Evolutionary conservation across 2,888 invertebrate species (phyloP).

Genomic region (Drosophila multiciliata): DNA sequence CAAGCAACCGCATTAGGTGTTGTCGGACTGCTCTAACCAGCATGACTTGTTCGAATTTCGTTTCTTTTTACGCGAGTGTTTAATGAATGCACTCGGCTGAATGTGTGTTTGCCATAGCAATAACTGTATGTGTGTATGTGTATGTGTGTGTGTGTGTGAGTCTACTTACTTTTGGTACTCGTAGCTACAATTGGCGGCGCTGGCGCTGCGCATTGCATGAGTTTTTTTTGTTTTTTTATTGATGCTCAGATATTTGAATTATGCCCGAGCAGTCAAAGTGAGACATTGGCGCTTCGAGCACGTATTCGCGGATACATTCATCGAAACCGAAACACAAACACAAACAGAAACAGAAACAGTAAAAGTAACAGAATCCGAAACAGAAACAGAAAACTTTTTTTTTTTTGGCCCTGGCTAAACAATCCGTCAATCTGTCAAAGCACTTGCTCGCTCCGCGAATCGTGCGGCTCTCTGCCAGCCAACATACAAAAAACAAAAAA

Average conservation of each 20-base stretch:
- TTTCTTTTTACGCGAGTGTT: slow-evolving; percentile 56
- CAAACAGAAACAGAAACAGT: slow-evolving; percentile 30
- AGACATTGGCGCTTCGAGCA: slow-evolving; percentile 86
- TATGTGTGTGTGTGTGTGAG: slow-evolving; percentile 27
- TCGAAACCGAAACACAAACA: slow-evolving; percentile 38
- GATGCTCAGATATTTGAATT: slow-evolving; percentile 85
- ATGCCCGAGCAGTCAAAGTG: slow-evolving; percentile 85
- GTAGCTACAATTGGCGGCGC: slow-evolving; percentile 76
- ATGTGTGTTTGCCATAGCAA: slow-evolving; percentile 51
- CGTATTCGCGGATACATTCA: slow-evolving; percentile 84
- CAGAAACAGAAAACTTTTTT: slow-evolving; percentile 47
- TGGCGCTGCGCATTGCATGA: slow-evolving; percentile 65
- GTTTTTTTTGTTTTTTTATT: slow-evolving; percentile 83
- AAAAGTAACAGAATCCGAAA: slow-evolving; percentile 33
- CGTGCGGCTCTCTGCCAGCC: slow-evolving; percentile 33
- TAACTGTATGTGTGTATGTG: slow-evolving; percentile 16
- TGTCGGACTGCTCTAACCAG: slow-evolving; percentile 61
- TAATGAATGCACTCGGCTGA: slow-evolving; percentile 73
- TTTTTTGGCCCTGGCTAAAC: slow-evolving; percentile 45
- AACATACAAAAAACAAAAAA: slow-evolving; percentile 16
- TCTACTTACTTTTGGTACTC: slow-evolving; percentile 68
- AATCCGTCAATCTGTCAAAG: slow-evolving; percentile 69
- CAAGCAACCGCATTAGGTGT: slow-evolving; percentile 45
- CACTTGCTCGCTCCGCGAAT: slow-evolving; percentile 53
- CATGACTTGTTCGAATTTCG: slow-evolving; percentile 53